Conservation (phyloP, 2,797 vertebrate species). For the Lophotriccus pileatus region DNA sequence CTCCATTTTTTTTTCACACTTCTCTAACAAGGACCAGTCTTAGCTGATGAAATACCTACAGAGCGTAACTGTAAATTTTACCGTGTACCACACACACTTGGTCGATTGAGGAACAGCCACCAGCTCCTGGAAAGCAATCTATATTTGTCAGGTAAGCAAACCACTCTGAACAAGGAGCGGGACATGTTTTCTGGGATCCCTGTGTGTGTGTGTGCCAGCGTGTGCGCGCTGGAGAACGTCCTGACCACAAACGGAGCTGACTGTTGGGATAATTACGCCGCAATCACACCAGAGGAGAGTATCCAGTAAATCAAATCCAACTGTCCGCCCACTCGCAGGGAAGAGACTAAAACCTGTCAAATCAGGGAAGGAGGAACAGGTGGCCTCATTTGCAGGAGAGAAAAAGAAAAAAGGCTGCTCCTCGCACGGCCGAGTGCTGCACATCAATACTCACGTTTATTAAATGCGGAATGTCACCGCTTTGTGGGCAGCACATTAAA, state of each 20-base stretch:
- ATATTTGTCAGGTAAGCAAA: neutral
- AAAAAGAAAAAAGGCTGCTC: neutral
- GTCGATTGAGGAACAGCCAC: neutral
- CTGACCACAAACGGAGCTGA: constrained; percentile 64
- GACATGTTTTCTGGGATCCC: neutral
- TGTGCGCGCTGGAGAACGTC: constrained; percentile 25
- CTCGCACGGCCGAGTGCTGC: neutral
- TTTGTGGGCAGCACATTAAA: neutral
- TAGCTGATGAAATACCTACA: constrained; percentile 41
- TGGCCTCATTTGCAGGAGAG: constrained; percentile 50
- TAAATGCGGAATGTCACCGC: neutral
- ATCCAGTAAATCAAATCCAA: constrained; percentile 64
- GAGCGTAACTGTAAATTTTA: constrained; percentile 22
- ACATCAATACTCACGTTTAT: constrained; percentile 3
- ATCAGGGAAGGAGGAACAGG: constrained; percentile 55
- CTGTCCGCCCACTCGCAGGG: constrained; percentile 61
- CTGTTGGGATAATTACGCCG: constrained; percentile 70
- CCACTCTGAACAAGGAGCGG: neutral
- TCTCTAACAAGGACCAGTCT: constrained; percentile 31
- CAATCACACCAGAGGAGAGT: constrained; percentile 56
- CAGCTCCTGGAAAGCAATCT: constrained; percentile 41
- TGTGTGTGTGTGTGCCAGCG: neutral
- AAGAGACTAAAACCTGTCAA: constrained; percentile 62
- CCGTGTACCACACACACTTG: neutral
- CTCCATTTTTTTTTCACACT: neutral